Evolutionary conservation across 1,140 invertebrate genomes (phyloP), one percentile per base, ranked within the genome.

Genomic region (Hyphantria cunea): DNA sequence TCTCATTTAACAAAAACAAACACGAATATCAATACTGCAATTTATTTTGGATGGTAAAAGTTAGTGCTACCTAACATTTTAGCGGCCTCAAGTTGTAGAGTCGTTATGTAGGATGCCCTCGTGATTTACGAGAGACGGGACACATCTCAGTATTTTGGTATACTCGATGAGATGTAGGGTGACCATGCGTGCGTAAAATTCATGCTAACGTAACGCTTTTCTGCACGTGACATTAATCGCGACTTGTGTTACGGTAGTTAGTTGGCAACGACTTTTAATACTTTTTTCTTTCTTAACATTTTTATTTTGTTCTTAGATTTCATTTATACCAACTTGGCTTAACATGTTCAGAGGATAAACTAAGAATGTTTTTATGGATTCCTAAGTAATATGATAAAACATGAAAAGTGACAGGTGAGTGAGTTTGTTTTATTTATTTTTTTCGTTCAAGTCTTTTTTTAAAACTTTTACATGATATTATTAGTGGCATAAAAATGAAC

Each of bases 111-210:
- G 55, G 33, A 50, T 60, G 64, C 12, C 49, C 50, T 49, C 50
- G 64, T 66, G 56, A 66, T 66, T 66, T 54, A 66, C 60, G 64
- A 49, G 55, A 49, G 59, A 41, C 56, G 55, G 55, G 55, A 60
- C 56, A 66, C 56, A 60, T 54, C 55, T 66, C 50, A 48, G 64
- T 66, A 55, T 60, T 66, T 60, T 55, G 50, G 42, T 53, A 39
- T 44, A 58, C 47, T 8, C 10, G 47, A 51, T 39, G 49, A n/a
- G 47, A 50, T 51, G 48, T 51, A 58, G 42, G 48, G 62, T 64
- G 49, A 13, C 62, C 48, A 51, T 51, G 39, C 48, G 32, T 58
- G 34, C 32, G 54, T 53, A 42, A 60, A 60, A 60, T 60, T 58
- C 39, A 34, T 31, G 55, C 32, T 45, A 13, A 48, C 45, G 15